Evolutionary conservation across 2,888 invertebrate species (phyloP), one percentile per base, ranked within the genome.

Genomic region (Nomada hirtipes): DNA sequence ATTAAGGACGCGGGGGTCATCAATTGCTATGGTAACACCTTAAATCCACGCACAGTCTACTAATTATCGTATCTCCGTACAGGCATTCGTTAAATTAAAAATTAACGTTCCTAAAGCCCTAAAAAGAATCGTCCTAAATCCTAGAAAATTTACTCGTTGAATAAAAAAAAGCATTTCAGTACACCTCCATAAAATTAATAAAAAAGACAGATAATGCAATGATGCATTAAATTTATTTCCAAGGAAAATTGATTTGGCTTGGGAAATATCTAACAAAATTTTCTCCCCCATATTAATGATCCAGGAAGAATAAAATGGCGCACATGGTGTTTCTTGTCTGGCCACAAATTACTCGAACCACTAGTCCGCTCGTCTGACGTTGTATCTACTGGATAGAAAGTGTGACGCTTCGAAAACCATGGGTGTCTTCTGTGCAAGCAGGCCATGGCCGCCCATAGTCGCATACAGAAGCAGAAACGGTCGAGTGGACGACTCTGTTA

Each of bases 401-500:
- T 60, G 36, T 4, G 36, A 61, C 29, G n/a, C 53, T 36, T 59
- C 26, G 23, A 20, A 42, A 20, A n/a, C 18, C 4, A 23, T 36
- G 23, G 23, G 23, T 18, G 2, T n/a, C 29, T 13, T 23, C 23
- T 20, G 9, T 18, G 36, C 36, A 20, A 68, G 26, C 44, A 9
- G 18, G 15, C 15, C 20, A n/a, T 42, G 52, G 11, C 13, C 15
- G 11, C 9, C 15, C 11, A 29, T 15, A 13, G 20, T 47, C 20
- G 11, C 29, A 18, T 15, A 23, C 63, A 55, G 47, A 65, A 13
- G 7, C n/a, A 15, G 77, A 67, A 53, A 69, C 50, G 64, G 15
- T 47, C 26, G n/a, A 73, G 47, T 50, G 42, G 20, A 18, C 26
- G 23, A 53, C 3, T 36, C 26, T 60, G 61, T 76, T 71, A 59